A percentile compares a stretch with the other conserved stretches of the same genome.
Conservation (phyloP, 2,113 vertebrate genomes). For the Perca fluviatilis region DNA sequence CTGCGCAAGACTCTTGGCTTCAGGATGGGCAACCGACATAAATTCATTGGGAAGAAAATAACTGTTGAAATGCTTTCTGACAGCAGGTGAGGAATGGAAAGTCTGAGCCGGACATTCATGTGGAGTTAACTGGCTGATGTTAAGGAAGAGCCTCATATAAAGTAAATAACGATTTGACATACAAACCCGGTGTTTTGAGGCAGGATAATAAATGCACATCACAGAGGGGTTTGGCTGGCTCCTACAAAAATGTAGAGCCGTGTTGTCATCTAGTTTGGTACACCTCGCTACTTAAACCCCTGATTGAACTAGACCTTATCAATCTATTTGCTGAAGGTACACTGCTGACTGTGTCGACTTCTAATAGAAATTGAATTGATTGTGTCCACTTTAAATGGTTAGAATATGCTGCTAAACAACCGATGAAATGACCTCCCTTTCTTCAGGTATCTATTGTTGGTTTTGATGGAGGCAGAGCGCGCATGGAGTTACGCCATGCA, state of each 20-base stretch:
- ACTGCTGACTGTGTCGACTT: background rate
- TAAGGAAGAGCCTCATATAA: background rate
- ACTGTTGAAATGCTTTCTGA: slow-evolving; percentile 95
- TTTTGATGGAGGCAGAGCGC: slow-evolving; percentile 97
- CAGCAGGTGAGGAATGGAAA: slow-evolving; percentile 85
- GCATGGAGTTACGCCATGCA: slow-evolving; percentile 99
- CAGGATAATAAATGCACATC: background rate
- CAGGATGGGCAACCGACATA: slow-evolving; percentile 98
- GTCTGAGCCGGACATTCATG: background rate
- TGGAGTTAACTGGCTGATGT: background rate
- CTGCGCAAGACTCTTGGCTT: slow-evolving; percentile 97
- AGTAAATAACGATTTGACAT: no score
- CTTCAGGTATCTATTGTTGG: slow-evolving; percentile 91
- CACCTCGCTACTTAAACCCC: background rate
- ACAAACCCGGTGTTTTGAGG: slow-evolving; percentile 1
- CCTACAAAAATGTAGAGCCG: background rate
- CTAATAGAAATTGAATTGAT: background rate
- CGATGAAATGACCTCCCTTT: background rate
- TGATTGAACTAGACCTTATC: background rate
- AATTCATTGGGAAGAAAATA: slow-evolving; percentile 96
- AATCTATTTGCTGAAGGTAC: background rate
- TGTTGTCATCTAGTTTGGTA: background rate
- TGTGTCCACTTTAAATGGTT: background rate
- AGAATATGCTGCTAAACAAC: background rate
- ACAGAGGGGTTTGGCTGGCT: background rate